A percentile compares a stretch with the other conserved stretches of the same genome.
Evolutionary conservation across 2,113 vertebrate genomes (phyloP).

Genomic region (Pogonocichla stellata): DNA sequence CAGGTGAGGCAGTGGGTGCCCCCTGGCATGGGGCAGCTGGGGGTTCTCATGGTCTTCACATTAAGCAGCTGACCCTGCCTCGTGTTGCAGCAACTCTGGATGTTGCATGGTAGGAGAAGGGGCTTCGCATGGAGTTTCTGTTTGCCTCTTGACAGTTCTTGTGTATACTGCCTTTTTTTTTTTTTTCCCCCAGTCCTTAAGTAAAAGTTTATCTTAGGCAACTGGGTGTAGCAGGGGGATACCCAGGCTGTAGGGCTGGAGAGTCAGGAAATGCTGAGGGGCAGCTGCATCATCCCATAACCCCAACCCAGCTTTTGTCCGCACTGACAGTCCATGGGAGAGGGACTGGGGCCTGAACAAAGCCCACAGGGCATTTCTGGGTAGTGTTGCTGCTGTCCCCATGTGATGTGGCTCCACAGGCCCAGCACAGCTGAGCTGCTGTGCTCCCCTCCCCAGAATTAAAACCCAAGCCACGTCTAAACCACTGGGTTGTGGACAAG

Average conservation of each 20-base stretch:
- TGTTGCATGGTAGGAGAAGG: background rate
- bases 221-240: background rate
- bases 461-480: background rate
- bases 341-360: background rate
- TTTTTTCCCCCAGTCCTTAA: background rate
- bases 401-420: background rate
- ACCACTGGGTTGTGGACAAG: background rate
- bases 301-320: accelerated
- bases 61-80: background rate
- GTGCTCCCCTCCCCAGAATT: background rate
- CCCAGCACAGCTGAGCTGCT: background rate
- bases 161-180: background rate
- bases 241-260: background rate
- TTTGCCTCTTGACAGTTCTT: background rate
- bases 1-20: background rate
- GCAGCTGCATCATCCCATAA: background rate
- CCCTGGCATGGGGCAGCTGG: accelerated
- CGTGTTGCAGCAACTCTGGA: accelerated
- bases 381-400: background rate
- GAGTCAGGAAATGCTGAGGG: background rate
- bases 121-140: background rate
- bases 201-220: background rate
- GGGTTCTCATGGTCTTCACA: background rate
- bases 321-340: background rate
- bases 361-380: background rate